phyloP scores from a whole-genome alignment of 2,797 vertebrate genomes.

The Tangara arthus region DNA sequence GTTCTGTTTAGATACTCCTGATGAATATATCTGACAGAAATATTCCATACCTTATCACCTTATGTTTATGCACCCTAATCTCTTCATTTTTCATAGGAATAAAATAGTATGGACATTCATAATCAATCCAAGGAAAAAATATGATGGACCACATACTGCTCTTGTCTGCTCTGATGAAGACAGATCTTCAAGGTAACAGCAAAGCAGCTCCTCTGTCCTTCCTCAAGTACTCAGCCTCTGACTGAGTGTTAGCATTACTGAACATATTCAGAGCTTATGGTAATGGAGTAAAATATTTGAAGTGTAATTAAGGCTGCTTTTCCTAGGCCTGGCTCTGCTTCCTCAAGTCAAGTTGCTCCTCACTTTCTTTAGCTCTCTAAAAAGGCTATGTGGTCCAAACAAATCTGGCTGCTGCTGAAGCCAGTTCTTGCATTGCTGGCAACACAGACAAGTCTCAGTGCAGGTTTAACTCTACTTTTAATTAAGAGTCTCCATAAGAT shows the following conservation, averaged over 20 bases:
- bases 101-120: neutral
- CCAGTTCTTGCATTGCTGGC: neutral
- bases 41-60: neutral
- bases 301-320: neutral
- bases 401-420: neutral
- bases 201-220: neutral
- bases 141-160: neutral
- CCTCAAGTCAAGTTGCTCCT: neutral
- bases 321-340: neutral
- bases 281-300: neutral
- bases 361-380: neutral
- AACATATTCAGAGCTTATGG: neutral
- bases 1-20: neutral
- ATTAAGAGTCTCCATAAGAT: neutral
- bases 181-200: neutral
- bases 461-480: neutral
- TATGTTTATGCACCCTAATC: neutral
- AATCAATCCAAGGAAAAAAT: neutral
- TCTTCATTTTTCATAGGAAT: neutral
- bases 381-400: neutral
- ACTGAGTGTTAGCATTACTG: neutral
- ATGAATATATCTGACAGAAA: neutral
- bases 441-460: neutral
- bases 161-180: neutral
- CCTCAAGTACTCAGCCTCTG: neutral